These are phyloP conservation scores for Trialeurodes vaporariorum DNA, from an alignment of 1,140 invertebrate species.

Conservation along the genomic window DNA sequence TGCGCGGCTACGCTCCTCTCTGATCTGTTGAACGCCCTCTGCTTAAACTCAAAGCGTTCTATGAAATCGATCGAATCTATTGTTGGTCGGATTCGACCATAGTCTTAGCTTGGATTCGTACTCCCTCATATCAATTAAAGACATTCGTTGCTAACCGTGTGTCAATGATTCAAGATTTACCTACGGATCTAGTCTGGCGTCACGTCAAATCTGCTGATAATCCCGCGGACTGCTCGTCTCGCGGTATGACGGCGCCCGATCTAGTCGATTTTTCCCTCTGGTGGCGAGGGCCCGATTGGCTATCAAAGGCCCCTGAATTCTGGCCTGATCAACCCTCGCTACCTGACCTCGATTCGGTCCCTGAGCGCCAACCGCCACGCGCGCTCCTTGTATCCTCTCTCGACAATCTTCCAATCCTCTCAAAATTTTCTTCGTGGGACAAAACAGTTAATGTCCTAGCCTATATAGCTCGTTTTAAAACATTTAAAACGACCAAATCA, in stretches of 20 bases:
- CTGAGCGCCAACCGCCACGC: no score
- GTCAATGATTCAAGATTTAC: conserved; percentile 19
- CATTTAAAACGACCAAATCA: no score
- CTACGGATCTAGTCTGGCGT: conserved; percentile 6
- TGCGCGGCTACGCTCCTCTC: not conserved
- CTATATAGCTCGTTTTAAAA: no score
- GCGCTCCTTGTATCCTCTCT: no score
- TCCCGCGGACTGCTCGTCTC: conserved; percentile 20
- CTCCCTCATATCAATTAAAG: conserved; percentile 11
- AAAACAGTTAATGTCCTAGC: no score
- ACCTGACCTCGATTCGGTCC: no score
- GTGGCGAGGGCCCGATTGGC: not conserved
- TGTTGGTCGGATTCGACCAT: conserved; percentile 15
- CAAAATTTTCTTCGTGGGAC: no score
- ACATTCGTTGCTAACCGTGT: conserved; percentile 10
- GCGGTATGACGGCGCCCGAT: conserved; percentile 6
- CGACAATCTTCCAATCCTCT: no score
- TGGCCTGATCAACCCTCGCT: no score
- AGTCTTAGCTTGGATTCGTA: conserved; percentile 14
- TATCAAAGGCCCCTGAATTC: not conserved
- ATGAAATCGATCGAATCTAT: not conserved
- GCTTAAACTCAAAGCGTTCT: not conserved
- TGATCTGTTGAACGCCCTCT: conserved; percentile 7
- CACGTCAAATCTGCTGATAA: conserved; percentile 22
- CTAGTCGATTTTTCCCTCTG: not conserved